Percentiles rank a stretch among this genome's conserved stretches.
Evolutionary conservation across 2,888 invertebrate species (phyloP).

Genomic region (Scotopteryx bipunctaria): DNA sequence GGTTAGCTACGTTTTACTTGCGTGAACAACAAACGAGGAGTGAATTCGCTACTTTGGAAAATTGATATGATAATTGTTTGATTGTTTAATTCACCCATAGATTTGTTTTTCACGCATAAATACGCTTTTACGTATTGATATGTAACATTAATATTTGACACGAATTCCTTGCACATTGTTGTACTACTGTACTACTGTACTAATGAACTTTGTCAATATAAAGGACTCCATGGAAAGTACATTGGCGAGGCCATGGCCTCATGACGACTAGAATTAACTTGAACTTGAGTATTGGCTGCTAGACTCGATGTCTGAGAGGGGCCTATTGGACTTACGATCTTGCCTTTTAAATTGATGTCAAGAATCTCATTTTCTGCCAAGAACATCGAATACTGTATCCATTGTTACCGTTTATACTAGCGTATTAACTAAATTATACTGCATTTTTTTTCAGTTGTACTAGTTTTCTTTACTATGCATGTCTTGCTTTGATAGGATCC

Average conservation of each 20-base stretch:
- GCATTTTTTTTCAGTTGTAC: constrained; percentile 37
- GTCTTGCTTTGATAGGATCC: constrained; percentile 20
- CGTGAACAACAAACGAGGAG: constrained; percentile 44
- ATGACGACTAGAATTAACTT: constrained; percentile 31
- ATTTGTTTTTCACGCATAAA: constrained; percentile 40
- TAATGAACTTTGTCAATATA: constrained; percentile 34
- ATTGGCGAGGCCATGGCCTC: constrained; percentile 33
- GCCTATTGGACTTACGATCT: constrained; percentile 41
- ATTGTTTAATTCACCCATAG: constrained; percentile 24
- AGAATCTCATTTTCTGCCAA: constrained; percentile 40
- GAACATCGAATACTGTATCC: constrained; percentile 40
- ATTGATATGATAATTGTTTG: constrained; percentile 15
- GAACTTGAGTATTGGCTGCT: constrained; percentile 35
- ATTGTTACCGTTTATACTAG: constrained; percentile 38
- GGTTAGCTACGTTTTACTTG: constrained; percentile 46
- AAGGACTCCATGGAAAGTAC: constrained; percentile 36
- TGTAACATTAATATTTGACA: constrained; percentile 40
- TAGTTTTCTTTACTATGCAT: constrained; percentile 37
- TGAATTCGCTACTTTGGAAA: constrained; percentile 30
- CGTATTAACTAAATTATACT: constrained; percentile 39
- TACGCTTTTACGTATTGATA: constrained; percentile 40
- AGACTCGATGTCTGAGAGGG: constrained; percentile 23
- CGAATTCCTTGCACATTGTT: constrained; percentile 38
- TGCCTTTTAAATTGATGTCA: constrained; percentile 42
- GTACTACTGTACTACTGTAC: constrained; percentile 29